Conservation (phyloP, 2,797 vertebrate species). For the Tympanoctomys barrerae region DNA sequence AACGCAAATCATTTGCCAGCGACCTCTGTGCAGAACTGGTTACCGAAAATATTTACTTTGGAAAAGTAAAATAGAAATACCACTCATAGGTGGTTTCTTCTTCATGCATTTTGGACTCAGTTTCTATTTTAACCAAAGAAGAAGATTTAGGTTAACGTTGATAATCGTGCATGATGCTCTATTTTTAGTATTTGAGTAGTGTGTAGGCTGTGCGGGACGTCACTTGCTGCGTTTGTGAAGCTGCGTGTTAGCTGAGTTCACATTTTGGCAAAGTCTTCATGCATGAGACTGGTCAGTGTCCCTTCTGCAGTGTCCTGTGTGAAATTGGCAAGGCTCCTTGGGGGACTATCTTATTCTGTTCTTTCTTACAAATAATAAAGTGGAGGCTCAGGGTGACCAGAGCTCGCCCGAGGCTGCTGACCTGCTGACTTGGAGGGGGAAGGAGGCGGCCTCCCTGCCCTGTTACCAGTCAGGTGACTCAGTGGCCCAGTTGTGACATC, state of each 20-base stretch:
- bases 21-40: not conserved
- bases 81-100: not conserved
- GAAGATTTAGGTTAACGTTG: not conserved
- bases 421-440: no score
- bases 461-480: not conserved
- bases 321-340: not conserved
- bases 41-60: not conserved
- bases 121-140: not conserved
- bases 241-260: not conserved
- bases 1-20: not conserved
- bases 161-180: not conserved
- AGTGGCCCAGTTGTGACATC: not conserved
- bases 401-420: not conserved
- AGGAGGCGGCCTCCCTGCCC: no score
- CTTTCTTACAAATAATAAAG: not conserved
- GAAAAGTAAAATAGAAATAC: not conserved
- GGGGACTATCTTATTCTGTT: not conserved
- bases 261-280: conserved; percentile 6
- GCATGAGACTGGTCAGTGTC: not conserved
- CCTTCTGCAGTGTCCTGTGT: not conserved
- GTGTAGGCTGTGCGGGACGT: not conserved
- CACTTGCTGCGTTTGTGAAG: not conserved
- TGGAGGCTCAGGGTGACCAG: not conserved
- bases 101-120: not conserved
- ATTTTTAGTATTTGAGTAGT: not conserved